Conservation (phyloP, 2,888 invertebrate genomes). For the Lamproptera curius region DNA sequence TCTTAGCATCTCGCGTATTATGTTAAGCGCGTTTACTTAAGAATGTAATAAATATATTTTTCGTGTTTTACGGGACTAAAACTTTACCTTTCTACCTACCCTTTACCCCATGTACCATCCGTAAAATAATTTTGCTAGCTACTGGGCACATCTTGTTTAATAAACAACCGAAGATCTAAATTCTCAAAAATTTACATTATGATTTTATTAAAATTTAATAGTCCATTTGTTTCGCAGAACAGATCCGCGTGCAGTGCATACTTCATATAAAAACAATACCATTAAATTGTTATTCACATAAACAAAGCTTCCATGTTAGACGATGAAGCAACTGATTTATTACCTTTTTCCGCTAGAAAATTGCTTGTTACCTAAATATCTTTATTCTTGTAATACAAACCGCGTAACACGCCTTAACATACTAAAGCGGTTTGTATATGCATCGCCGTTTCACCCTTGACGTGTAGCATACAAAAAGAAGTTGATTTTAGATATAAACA, state of each 20-base stretch:
- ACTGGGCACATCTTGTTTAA: too few species aligned
- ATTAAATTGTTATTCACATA: background rate
- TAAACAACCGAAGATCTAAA: background rate
- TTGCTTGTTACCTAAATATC: constrained; percentile 14
- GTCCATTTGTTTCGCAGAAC: background rate
- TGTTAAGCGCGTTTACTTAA: too few species aligned
- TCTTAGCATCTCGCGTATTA: too few species aligned
- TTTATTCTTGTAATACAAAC: constrained; percentile 8
- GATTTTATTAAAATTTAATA: background rate
- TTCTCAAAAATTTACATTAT: background rate
- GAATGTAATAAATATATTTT: too few species aligned
- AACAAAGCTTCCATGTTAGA: background rate
- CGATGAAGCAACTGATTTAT: background rate
- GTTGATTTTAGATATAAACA: constrained; percentile 17
- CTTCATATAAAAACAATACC: background rate
- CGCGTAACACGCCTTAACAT: background rate
- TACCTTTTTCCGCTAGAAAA: constrained; percentile 1
- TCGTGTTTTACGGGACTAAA: too few species aligned
- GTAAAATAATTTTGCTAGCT: too few species aligned
- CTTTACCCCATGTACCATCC: too few species aligned
- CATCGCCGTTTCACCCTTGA: background rate
- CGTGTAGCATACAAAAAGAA: constrained; percentile 12
- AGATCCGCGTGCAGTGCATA: background rate
- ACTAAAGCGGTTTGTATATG: constrained; percentile 10
- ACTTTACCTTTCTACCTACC: too few species aligned